Conservation (phyloP, 2,797 vertebrate genomes). For the Aratinga solstitialis region DNA sequence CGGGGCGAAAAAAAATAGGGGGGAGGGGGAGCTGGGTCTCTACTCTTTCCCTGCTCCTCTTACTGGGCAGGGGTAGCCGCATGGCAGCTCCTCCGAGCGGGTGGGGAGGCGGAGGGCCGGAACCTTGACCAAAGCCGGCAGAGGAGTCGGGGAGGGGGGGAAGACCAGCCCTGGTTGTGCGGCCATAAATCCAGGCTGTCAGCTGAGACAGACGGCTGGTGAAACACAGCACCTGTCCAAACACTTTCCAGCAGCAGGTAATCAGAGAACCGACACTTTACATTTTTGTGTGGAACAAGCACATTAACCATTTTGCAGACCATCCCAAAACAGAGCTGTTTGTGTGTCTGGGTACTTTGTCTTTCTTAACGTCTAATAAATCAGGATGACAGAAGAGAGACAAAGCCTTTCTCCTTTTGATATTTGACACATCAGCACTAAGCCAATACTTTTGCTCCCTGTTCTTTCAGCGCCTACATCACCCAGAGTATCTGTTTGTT, state of each 20-base stretch:
- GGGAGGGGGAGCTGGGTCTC: not conserved
- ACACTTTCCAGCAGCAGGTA: constrained; percentile 48
- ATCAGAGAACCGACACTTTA: constrained; percentile 38
- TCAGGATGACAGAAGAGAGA: constrained; percentile 51
- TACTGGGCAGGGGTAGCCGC: not conserved
- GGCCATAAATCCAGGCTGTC: constrained; percentile 53
- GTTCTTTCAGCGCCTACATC: not conserved
- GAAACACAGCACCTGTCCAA: constrained; percentile 65
- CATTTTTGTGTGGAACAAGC: constrained; percentile 59
- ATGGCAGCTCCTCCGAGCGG: not conserved
- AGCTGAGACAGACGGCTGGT: constrained; percentile 36
- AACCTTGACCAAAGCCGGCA: not conserved
- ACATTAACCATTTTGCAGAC: constrained; percentile 44
- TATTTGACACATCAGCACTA: constrained; percentile 17
- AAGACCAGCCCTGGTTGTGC: not conserved
- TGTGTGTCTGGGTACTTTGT: not conserved
- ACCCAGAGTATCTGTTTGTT: not conserved
- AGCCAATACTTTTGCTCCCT: not conserved
- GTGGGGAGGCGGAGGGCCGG: not conserved
- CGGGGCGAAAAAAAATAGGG: accelerated
- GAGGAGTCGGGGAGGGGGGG: too few species aligned
- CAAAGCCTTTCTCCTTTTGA: constrained; percentile 15
- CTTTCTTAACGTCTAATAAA: constrained; percentile 57
- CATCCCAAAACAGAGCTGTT: not conserved
- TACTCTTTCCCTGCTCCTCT: accelerated